Evolutionary conservation across 2,888 invertebrate species (phyloP), one percentile per base, ranked within the genome.

Genomic region (Drosophila emarginata): DNA sequence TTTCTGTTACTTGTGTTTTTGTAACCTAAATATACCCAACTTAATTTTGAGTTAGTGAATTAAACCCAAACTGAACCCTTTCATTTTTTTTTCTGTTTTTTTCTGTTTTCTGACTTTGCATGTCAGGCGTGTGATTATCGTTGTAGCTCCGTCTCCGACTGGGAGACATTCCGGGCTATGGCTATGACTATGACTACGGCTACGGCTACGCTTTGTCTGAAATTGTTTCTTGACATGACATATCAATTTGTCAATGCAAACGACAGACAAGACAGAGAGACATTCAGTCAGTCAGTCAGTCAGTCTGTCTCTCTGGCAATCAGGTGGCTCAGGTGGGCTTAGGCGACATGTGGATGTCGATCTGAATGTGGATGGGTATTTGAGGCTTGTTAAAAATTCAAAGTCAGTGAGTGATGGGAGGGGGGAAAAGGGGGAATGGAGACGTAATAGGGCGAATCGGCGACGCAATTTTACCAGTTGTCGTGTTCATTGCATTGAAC

Each of bases 181-280:
- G 50, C 58, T 21, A 53, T 66, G 28, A 32, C 28, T 56, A 26
- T 11, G 5, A 26, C 11, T 45, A 15, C 14, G 50, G 7, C 40
- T 53, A 64, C 53, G 81, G 77, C 78, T 81, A 71, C 78, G 85
- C 74, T 76, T 77, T 58, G 77, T 69, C 80, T 74, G 74, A 91
- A 91, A 91, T 91, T 91, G 91, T 91, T 91, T 91, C 90, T 89
- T 89, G 88, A 90, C 91, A 91, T 91, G 91, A 90, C 88, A 91
- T 89, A 88, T 90, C 89, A 90, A 91, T 91, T 91, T 89, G 85
- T 77, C 84, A 83, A 87, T 83, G 77, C 81, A 74, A 86, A 79
- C 87, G 79, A 84, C 74, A 74, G 61, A 73, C 72, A 51, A 74
- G 71, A 67, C 64, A 61, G 57, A 51, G 70, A 73, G 61, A 54